Percentiles rank a stretch among this genome's conserved stretches.
phyloP scores from a whole-genome alignment of 35 echinoderm and acorn worm species.

The Hemicentrotus pulcherrimus region DNA sequence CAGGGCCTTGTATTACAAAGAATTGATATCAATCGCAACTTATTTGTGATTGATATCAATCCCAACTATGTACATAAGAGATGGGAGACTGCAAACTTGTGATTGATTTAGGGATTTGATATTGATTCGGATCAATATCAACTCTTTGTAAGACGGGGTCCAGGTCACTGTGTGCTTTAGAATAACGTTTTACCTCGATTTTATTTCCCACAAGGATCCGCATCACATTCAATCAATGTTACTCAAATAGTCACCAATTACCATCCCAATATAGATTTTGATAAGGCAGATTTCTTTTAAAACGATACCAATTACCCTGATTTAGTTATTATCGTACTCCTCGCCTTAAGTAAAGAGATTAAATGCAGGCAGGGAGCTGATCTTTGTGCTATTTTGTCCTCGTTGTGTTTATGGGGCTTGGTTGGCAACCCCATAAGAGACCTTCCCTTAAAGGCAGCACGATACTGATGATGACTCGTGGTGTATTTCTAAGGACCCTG shows the following conservation, averaged over 20 bases:
- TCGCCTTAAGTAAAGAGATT: background rate
- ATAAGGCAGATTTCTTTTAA: background rate
- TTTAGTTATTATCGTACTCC: background rate
- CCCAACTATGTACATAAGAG: too few species aligned
- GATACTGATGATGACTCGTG: background rate
- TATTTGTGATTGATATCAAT: too few species aligned
- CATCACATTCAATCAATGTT: background rate
- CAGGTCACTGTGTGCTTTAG: background rate
- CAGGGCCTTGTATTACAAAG: too few species aligned
- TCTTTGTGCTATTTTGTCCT: background rate
- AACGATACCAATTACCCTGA: background rate
- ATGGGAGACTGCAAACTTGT: too few species aligned
- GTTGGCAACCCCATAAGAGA: background rate
- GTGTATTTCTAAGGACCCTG: conserved; percentile 3
- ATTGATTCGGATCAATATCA: too few species aligned
- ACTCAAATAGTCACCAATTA: background rate
- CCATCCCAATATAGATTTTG: background rate
- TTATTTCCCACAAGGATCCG: background rate
- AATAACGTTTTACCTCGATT: background rate
- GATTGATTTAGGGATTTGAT: too few species aligned
- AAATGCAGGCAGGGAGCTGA: background rate
- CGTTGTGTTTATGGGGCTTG: background rate
- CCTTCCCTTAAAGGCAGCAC: background rate
- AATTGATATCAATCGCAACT: too few species aligned
- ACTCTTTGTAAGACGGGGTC: too few species aligned